Conservation (phyloP, 2,888 invertebrate genomes). For the Aphelenchoides bicaudatus region DNA sequence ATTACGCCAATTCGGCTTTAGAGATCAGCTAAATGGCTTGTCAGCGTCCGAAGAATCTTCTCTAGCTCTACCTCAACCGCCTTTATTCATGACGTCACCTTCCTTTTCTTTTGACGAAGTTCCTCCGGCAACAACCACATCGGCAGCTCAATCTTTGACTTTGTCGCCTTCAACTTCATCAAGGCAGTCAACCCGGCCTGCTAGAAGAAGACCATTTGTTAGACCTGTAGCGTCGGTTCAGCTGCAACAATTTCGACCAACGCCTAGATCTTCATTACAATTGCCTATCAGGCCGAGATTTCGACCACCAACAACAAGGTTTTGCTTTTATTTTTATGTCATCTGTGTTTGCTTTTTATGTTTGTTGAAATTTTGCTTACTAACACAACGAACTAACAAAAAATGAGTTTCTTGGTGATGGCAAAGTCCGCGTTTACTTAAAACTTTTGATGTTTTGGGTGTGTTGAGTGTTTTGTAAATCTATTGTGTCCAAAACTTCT, state of each 20-base stretch:
- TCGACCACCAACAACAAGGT: slow-evolving; percentile 9
- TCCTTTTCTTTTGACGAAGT: slow-evolving; percentile 6
- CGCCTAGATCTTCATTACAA: background rate
- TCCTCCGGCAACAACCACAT: slow-evolving; percentile 9
- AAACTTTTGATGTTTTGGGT: slow-evolving; percentile 1
- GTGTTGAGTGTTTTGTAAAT: no score
- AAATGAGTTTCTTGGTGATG: no score
- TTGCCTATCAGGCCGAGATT: background rate
- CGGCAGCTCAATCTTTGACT: background rate
- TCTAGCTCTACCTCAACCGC: no score
- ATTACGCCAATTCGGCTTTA: no score
- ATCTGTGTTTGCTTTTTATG: background rate
- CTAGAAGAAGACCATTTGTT: background rate
- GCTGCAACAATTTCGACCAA: slow-evolving; percentile 6
- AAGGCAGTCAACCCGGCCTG: background rate
- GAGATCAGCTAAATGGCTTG: no score
- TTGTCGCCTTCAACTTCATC: background rate
- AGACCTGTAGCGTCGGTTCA: background rate
- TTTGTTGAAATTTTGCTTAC: background rate
- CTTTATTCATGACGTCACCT: background rate
- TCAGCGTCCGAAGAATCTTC: no score
- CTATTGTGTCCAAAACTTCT: no score
- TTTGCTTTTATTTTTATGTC: background rate
- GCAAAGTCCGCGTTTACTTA: no score
- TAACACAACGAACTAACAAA: background rate